Conservation (phyloP, 1,140 invertebrate genomes). For the Nilaparvata lugens region DNA sequence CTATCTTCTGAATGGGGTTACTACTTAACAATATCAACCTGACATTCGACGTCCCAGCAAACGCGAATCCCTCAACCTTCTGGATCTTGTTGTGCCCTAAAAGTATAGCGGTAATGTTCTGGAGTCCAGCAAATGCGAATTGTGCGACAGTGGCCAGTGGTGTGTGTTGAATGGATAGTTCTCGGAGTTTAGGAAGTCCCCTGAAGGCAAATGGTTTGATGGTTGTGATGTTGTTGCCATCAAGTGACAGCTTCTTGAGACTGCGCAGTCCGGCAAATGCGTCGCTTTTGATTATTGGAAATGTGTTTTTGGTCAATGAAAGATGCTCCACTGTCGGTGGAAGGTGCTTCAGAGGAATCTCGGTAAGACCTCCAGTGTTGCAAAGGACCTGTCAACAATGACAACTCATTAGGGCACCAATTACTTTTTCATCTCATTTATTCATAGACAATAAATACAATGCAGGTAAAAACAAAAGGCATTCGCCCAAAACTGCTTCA, state of each 20-base stretch:
- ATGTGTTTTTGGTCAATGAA: conserved; percentile 69
- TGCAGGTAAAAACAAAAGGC: too few species aligned
- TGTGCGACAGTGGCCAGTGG: conserved; percentile 61
- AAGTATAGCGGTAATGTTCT: conserved; percentile 65
- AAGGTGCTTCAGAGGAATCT: conserved; percentile 61
- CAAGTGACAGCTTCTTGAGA: conserved; percentile 61
- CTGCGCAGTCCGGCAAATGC: conserved; percentile 61
- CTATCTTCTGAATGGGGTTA: conserved; percentile 63
- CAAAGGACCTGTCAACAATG: conserved; percentile 57
- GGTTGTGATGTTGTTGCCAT: conserved; percentile 67
- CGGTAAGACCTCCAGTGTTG: conserved; percentile 67
- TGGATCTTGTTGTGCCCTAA: conserved; percentile 68
- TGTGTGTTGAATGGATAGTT: conserved; percentile 72
- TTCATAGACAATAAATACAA: too few species aligned
- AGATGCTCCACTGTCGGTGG: conserved; percentile 66
- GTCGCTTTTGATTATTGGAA: conserved; percentile 64
- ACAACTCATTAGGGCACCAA: too few species aligned
- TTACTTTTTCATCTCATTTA: too few species aligned
- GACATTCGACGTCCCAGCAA: conserved; percentile 72
- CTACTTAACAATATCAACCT: conserved; percentile 61
- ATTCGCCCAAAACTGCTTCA: too few species aligned
- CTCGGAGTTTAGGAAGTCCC: conserved; percentile 58
- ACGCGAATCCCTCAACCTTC: conserved; percentile 66
- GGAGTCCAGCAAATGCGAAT: conserved; percentile 70
- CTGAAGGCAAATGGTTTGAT: conserved; percentile 76